Evolutionary conservation across 2,113 vertebrate genomes (phyloP), one percentile per base, ranked within the genome.

Genomic region (Phyllopteryx taeniolatus): DNA sequence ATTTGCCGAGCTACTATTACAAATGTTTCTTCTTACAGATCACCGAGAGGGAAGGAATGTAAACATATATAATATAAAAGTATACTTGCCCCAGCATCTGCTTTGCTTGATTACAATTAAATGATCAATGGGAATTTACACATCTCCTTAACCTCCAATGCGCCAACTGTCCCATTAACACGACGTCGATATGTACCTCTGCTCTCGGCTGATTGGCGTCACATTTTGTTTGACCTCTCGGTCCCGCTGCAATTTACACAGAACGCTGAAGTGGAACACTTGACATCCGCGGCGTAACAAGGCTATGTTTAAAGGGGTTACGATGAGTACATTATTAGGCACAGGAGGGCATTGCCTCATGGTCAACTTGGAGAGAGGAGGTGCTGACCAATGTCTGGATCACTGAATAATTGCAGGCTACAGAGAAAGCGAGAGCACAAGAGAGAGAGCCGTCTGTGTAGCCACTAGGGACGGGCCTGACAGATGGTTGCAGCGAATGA

Each of bases 401-500:
- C 86, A 85, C 81, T 89, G 81, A 88, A 89, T 86, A 88, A 78
- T 85, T 33, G 77, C 69, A 67, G 74, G 65, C 71, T 49, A 27
- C 77, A 72, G 85, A 83, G 81, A 66, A 79, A 0, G 59, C 27
- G 62, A 79, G 81, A 69, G 60, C 13, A 56, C 20, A 47, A 17
- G 43, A 47, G 64, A 65, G 56, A 27, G 33, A 76, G 84, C 64
- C 65, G 77, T 84, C 75, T 2, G 65, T 35, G 72, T 70, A 79
- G 82, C 85, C 83, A 33, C 83, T 56, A 68, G 89, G 80, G 86
- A 86, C 74, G 9, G 62, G 33, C 27, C 79, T 82, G 84, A 85
- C 85, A 87, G 85, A 86, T 81, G 83, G 83, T 84, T 75, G 68
- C 77, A 86, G 77, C 62, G 42, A 83, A 74, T 85, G 81, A 86